Evolutionary conservation across 2,797 vertebrate species (phyloP), one percentile per base, ranked within the genome.

Genomic region (Acanthornis magna): DNA sequence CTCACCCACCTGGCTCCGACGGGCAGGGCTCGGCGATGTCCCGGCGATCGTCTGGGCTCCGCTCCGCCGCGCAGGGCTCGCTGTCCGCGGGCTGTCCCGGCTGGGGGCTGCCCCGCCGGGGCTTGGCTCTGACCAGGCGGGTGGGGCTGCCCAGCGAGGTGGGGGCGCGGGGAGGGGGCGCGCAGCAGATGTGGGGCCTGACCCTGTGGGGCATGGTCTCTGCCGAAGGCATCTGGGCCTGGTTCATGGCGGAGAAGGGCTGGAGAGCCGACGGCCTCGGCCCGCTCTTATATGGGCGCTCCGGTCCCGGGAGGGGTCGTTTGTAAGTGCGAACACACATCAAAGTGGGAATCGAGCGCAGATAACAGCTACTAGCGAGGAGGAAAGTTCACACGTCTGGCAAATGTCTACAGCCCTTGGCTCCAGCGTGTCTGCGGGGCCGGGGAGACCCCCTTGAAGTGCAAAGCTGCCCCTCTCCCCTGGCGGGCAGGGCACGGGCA

Each of bases 151-250:
- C 95, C 36, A 95, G 97, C 0, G 87, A 96, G 6, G 95, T 91
- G 7, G 98, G 98, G 7, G 97, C 91, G 7, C 97, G 87, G 45
- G 98, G 98, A 88, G 98, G 98, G 19, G 98, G 97, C 67, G 96
- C 73, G 68, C 98, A 98, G 57, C 98, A 98, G 5, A 99, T 85
- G 13, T 98, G 98, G 4, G 98, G 97, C 91, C 62, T 74, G n/a
- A 13, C 16, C 72, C 60, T 75, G 0, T 3, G 32, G 47, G 74
- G 13, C 26, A 84, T 74, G 45, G 34, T 16, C 25, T 78, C 92
- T 7, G 67, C 73, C 7, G 34, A 27, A 11, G 79, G 13, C 23
- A 60, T n/a, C 3, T 53, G 42, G 3, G 13, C 13, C 34, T 63
- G 80, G 8, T 47, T 32, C 96, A 97, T 95, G 86, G 48, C 13